Evolutionary conservation across 2,113 vertebrate genomes (phyloP), one percentile per base, ranked within the genome.

Genomic region (Chaetura pelagica): DNA sequence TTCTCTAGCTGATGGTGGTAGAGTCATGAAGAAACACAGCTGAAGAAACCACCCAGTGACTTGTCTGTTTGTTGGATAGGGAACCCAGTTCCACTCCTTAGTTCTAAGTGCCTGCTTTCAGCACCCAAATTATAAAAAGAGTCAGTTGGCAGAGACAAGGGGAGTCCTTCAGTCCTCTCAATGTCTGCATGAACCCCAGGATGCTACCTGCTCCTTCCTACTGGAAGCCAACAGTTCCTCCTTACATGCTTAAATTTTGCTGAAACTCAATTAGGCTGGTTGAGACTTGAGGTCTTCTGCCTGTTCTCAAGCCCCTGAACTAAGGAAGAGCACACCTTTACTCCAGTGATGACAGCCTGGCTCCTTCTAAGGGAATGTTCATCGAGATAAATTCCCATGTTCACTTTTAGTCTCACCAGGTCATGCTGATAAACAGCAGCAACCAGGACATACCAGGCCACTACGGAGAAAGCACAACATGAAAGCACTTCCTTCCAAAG

Each of bases 171-270:
- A 10, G 38, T 7, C 48, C 38, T 32, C 9, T 76, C 51, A 64
- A 18, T 0, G 3, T 15, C 29, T 78, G 29, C 9, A 18, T 30
- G 5, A 72, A 40, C 29, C 16, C 26, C 0, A 0, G 19, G n/a
- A 57, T 55, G 12, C 3, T 67, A 10, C 29, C 32, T 82, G 21
- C 5, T 38, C 5, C 80, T 51, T 69, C 24, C 22, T 38, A 10
- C 6, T 30, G 7, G 32, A 84, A 85, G 14, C 5, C 52, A 72
- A 29, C 0, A 4, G 2, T 42, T 14, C 23, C 27, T 71, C 22
- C 17, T 38, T 12, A 42, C 0, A 2, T 52, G 40, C 18, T 49
- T 34, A 58, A 59, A 63, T 66, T 44, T 66, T 77, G 35, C 14
- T 84, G n/a, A 38, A 92, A 44, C 6, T 77, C 7, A 16, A 40